A percentile compares a stretch with the other conserved stretches of the same genome.
Evolutionary conservation across 2,888 invertebrate species (phyloP).

Genomic region (Notodonta ziczac): DNA sequence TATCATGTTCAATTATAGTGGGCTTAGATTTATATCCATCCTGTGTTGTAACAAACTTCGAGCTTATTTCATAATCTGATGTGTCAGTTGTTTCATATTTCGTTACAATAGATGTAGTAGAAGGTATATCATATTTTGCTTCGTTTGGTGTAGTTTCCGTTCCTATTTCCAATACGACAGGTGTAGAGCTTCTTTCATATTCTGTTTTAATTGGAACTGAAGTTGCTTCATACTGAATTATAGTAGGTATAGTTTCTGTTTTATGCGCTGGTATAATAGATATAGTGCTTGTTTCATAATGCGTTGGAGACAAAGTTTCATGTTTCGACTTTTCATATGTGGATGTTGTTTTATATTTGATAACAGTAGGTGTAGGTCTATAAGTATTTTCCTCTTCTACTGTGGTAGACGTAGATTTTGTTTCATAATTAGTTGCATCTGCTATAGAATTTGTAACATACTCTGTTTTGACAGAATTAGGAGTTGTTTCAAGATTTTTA

Average conservation of each 20-base stretch:
- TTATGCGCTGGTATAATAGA: not conserved
- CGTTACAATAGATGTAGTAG: too few species aligned
- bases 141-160: not conserved
- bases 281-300: not conserved
- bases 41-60: not conserved
- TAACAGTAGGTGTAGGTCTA: too few species aligned
- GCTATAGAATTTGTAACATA: too few species aligned
- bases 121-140: not conserved
- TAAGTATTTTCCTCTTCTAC: too few species aligned
- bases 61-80: not conserved
- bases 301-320: too few species aligned
- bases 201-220: not conserved
- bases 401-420: too few species aligned
- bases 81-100: not conserved
- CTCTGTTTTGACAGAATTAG: too few species aligned
- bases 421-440: too few species aligned
- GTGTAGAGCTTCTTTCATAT: not conserved
- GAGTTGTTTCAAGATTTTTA: too few species aligned
- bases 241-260: not conserved
- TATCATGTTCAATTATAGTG: not conserved
- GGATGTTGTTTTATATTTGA: too few species aligned
- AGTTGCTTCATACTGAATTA: too few species aligned
- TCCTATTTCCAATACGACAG: not conserved
- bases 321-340: too few species aligned
- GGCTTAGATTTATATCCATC: not conserved